Base-by-base conservation (phyloP, 64 coral and sea anemone genomes). In the Cladopsammia gracilis region DNA sequence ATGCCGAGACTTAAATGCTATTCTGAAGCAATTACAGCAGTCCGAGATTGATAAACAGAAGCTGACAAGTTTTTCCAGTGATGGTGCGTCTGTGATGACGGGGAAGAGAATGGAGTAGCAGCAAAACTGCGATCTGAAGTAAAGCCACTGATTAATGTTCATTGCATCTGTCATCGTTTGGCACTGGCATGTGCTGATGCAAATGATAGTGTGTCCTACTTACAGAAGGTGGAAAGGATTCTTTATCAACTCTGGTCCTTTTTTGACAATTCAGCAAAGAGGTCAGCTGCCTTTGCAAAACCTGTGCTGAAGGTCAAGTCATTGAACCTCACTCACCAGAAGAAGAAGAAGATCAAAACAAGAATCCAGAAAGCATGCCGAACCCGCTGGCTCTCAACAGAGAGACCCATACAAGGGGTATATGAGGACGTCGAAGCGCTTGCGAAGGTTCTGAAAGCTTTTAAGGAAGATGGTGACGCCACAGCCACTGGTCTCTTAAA, bases 21-120 rank as follows among this genome's bases (percentile, higher is more conserved):
- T 86, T 86, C n/a, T 86, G 18, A 1, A 70, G 20, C 86, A 89
- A 42, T 4, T 89, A 42, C 45, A 73, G 76, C 53, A 74, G 25
- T 20, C 26, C 15, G 53, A 65, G 50, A 68, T 81, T 46, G 46
- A 86, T 13, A 88, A 56, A 16, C 23, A 88, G 6, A 92, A 96
- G 75, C 75, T 96, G 13, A 56, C 94, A 20, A 83, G 94, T 79
- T 92, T 95, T 83, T 58, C 34, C 4, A 92, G 82, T 68, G 84
- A 88, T 83, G 89, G 85, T 0, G 67, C 67, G 20, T 92, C 89
- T 14, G 86, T 88, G 70, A 88, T 88, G 86, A 88, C 86, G 20
- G 86, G 86, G 12, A 88, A 88, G 48, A 88, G 11, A 58, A 88
- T 45, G 86, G 86, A 12, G 86, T 88, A 2, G 51, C 86, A 3